These are phyloP conservation scores for Orthosia incerta DNA, from an alignment of 2,888 invertebrate species.

Conservation along the genomic window DNA sequence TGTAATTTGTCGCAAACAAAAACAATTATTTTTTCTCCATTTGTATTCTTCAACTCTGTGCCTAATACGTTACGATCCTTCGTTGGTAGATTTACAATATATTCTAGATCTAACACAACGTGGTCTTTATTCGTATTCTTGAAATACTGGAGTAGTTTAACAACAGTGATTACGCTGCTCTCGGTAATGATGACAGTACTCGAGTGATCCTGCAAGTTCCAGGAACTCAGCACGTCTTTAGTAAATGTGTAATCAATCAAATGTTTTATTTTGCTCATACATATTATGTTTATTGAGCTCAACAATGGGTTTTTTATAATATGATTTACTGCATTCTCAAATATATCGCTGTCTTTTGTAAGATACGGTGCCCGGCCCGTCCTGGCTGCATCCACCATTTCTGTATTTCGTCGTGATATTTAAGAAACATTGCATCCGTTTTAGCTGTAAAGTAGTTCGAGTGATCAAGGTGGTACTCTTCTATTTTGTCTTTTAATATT, in stretches of 20 bases:
- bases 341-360: slow-evolving; percentile 26
- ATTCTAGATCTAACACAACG: slow-evolving; percentile 17
- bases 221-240: slow-evolving; percentile 3
- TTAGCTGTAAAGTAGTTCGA: slow-evolving; percentile 1
- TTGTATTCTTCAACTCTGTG: background rate
- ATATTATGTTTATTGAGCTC: slow-evolving; percentile 14
- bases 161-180: slow-evolving; percentile 5
- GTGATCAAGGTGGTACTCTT: slow-evolving; percentile 12
- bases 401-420: slow-evolving; percentile 45
- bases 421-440: slow-evolving; percentile 45
- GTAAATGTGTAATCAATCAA: slow-evolving; percentile 23
- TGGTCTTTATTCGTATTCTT: slow-evolving; percentile 4
- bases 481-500: slow-evolving; percentile 38
- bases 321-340: slow-evolving; percentile 10
- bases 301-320: slow-evolving; percentile 37
- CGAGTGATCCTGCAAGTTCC: slow-evolving; percentile 8
- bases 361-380: slow-evolving; percentile 14
- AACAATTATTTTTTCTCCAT: background rate
- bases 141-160: slow-evolving; percentile 13
- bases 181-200: slow-evolving; percentile 18
- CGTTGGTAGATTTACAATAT: slow-evolving; percentile 5
- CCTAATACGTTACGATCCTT: slow-evolving; percentile 10
- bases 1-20: slow-evolving; percentile 4
- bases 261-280: slow-evolving; percentile 12
- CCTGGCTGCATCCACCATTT: slow-evolving; percentile 52